Base-by-base conservation (phyloP, 1,140 invertebrate species). In the Argopecten irradians region DNA sequence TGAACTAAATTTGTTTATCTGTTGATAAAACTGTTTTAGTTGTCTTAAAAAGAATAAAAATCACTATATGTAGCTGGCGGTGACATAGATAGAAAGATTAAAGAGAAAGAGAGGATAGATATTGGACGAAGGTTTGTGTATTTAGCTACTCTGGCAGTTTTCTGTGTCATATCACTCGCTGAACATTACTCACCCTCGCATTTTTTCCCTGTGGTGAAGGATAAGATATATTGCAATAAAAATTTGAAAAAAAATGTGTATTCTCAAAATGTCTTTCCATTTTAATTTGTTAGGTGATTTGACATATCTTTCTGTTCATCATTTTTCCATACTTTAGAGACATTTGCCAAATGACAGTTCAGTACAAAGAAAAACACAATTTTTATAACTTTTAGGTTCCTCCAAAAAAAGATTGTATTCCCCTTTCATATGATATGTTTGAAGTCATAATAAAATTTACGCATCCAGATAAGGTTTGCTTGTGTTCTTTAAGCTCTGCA, bases 201-300 rank as follows among this genome's bases (percentile, higher is more conserved):
- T 71, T 71, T n/a, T n/a, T n/a, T 71, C 55, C 55, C 55, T 71
- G 55, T 71, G 55, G 55, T 71, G 55, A 71, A 71, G 22, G 55
- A 71, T 71, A 71, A 71, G n/a, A 71, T 71, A 71, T 71, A 71
- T 71, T 71, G 55, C 55, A 71, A 71, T 71, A n/a, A 71, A 28
- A 71, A 71, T 71, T 71, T 71, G 55, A 71, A 71, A n/a, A 71
- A 71, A 71, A 71, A 28, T 28, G 2, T 28, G 11, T n/a, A 5
- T 71, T 71, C 43, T 8, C 43, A 46, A 46, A 46, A 71, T 71
- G 22, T 71, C 16, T 71, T 71, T 71, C n/a, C 22, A 28, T 71
- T 71, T 22, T 28, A 71, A 5, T 71, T 71, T 71, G n/a, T 71
- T 39, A 5, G 36, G 5, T 39, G 36, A 71, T 71, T 5, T 71